phyloP scores from a whole-genome alignment of 2,888 invertebrate species.

The Agrochola lychnidis region DNA sequence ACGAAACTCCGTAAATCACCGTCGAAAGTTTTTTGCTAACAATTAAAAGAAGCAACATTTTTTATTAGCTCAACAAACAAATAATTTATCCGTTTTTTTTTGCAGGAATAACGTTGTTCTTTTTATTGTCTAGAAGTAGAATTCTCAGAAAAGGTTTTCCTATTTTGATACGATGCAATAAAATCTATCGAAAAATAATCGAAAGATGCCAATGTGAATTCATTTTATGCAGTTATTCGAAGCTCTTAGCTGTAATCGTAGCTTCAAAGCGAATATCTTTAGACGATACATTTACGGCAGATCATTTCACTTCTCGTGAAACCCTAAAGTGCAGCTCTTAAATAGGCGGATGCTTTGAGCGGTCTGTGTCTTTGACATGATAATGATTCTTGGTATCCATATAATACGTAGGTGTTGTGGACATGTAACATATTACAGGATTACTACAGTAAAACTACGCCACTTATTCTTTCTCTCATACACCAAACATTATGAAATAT shows the following conservation, averaged over 20 bases:
- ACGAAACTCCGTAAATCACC: constrained; percentile 16
- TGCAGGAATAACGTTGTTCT: background rate
- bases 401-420: constrained; percentile 4
- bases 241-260: constrained; percentile 76
- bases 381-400: constrained; percentile 19
- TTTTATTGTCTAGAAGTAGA: constrained; percentile 10
- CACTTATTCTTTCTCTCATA: too few species aligned
- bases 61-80: background rate
- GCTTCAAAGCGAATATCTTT: constrained; percentile 82
- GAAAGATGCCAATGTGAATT: constrained; percentile 72
- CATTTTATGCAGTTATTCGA: constrained; percentile 76
- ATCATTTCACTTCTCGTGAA: constrained; percentile 83
- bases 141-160: constrained; percentile 38
- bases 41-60: background rate
- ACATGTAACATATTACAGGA: background rate
- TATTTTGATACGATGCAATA: constrained; percentile 58
- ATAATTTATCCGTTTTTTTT: background rate
- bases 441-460: background rate
- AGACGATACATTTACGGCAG: constrained; percentile 83
- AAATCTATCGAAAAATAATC: constrained; percentile 69
- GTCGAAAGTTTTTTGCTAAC: background rate
- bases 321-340: constrained; percentile 71
- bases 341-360: constrained; percentile 64
- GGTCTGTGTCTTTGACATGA: constrained; percentile 20
- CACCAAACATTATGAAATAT: too few species aligned